Evolutionary conservation across 2,797 vertebrate species (phyloP), one percentile per base, ranked within the genome.

Genomic region (Pseudochromis fuscus): DNA sequence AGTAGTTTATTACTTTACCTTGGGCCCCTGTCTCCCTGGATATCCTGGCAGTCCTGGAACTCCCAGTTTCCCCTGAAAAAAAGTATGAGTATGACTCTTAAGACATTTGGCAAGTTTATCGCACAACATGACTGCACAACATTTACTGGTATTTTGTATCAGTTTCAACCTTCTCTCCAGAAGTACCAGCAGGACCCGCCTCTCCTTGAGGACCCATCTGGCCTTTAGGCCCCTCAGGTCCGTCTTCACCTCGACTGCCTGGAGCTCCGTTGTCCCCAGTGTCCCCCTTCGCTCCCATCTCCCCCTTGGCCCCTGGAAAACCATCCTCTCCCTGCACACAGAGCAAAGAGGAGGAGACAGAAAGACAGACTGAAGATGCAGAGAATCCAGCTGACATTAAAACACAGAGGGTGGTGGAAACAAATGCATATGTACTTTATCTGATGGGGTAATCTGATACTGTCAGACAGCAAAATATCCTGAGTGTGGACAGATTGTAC

Each of bases 271-370:
- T 90, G 78, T 99, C 97, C 24, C 98, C 98, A 87, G 19, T 38
- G 48, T 99, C 98, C 16, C 98, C 97, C 77, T 99, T 99, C 70
- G 91, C 90, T 78, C 98, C 98, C 95, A 98, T 96, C 82, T 99
- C 97, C 0, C 98, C 97, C 87, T 99, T 99, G 73, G 96, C 94
- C 13, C 98, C 98, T 0, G 96, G 95, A 85, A 99, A 99, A 24
- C 98, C 98, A 6, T 98, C 98, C 93, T 99, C 98, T 76, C 98
- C 98, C 98, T 99, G 74, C 16, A 57, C 37, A 58, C 64, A 63
- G n/a, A 58, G 38, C 4, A 28, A 49, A 63, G 18, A 66, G 11
- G 31, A 48, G 11, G 27, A 40, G 27, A 50, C 3, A 30, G 23
- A 1, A 42, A 44, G 44, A 38, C 5, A 30, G 33, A 55, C 5